A percentile compares a stretch with the other conserved stretches of the same genome.
Conservation (phyloP, 2,888 invertebrate genomes). For the Parthenolecanium corni region DNA sequence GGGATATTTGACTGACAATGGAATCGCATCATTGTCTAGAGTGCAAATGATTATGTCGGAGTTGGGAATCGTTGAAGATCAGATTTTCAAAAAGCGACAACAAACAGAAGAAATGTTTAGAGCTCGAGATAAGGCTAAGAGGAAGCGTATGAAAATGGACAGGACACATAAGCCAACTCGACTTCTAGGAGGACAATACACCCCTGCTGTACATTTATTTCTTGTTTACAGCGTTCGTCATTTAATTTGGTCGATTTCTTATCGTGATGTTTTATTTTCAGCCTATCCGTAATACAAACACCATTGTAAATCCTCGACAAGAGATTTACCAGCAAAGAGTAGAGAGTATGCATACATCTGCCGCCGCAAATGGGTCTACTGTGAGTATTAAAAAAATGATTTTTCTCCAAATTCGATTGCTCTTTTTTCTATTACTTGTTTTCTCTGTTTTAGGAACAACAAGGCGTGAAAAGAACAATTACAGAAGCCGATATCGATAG, state of each 20-base stretch:
- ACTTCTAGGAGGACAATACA: conserved; percentile 63
- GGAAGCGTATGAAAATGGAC: conserved; percentile 43
- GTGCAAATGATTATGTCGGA: conserved; percentile 92
- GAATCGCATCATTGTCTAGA: conserved; percentile 80
- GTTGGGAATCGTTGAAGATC: conserved; percentile 87
- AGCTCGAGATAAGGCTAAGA: conserved; percentile 62
- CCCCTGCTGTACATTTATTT: conserved; percentile 50
- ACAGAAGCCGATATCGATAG: conserved; percentile 30
- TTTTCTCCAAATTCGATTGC: background rate
- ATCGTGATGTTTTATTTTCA: background rate
- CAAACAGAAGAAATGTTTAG: conserved; percentile 72
- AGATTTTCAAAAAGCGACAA: conserved; percentile 89
- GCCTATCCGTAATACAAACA: conserved; percentile 36
- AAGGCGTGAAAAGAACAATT: conserved; percentile 28
- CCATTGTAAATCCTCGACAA: conserved; percentile 57
- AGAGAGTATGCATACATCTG: conserved; percentile 37
- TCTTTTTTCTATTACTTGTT: background rate
- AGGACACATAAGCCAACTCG: conserved; percentile 51
- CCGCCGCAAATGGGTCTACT: background rate
- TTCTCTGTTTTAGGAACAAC: background rate
- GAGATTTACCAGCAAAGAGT: conserved; percentile 62
- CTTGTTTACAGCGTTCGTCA: conserved; percentile 1
- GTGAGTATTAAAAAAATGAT: background rate
- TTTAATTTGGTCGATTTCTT: background rate
- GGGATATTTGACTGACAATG: conserved; percentile 91